Conservation (phyloP, 1,140 invertebrate species). For the Chlorops oryzae region DNA sequence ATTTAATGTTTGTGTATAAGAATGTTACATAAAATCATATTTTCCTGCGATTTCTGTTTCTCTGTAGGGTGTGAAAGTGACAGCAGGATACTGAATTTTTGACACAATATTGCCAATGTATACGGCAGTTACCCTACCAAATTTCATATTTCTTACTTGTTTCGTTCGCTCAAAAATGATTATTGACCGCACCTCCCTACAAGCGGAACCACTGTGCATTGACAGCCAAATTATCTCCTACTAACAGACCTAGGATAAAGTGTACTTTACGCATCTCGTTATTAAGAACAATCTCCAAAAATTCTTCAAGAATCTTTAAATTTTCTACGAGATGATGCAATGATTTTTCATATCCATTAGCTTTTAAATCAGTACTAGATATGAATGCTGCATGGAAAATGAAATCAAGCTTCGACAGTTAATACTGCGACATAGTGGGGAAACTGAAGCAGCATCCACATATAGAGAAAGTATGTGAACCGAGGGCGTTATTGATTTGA, state of each 20-base stretch:
- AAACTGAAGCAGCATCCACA: constrained; percentile 13
- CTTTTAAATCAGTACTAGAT: constrained; percentile 8
- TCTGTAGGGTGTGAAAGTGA: too few species aligned
- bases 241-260: constrained; percentile 26
- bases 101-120: too few species aligned
- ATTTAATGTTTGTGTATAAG: too few species aligned
- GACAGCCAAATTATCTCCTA: constrained; percentile 37
- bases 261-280: constrained; percentile 13
- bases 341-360: constrained; percentile 3
- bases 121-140: too few species aligned
- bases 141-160: too few species aligned
- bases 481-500: constrained; percentile 13
- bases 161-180: too few species aligned
- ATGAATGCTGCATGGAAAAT: constrained; percentile 11
- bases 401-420: constrained; percentile 9
- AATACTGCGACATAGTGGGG: constrained; percentile 5
- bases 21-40: too few species aligned
- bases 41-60: too few species aligned
- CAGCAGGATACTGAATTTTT: too few species aligned
- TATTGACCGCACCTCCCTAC: too few species aligned
- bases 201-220: too few species aligned
- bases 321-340: constrained; percentile 9
- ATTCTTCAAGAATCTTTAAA: constrained; percentile 10
- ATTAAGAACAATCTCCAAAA: background rate
- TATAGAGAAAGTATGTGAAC: constrained; percentile 10